These are phyloP conservation scores for Olivierus martensii DNA, from an alignment of 1,140 invertebrate species.

Conservation along the genomic window DNA sequence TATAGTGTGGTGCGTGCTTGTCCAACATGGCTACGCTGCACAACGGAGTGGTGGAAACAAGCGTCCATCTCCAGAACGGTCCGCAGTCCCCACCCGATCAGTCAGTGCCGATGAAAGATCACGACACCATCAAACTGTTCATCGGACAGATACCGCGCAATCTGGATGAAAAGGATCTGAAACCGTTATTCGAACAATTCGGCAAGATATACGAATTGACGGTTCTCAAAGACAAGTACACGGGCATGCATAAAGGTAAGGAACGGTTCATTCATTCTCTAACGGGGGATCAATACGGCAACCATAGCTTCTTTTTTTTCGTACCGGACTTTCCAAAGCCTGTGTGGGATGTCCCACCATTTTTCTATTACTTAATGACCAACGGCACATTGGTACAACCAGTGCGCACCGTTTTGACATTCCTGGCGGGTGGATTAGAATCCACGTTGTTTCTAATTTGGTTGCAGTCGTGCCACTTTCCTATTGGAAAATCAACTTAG, in stretches of 20 bases:
- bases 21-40: slow-evolving; percentile 15
- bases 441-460: no score
- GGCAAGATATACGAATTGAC: slow-evolving; percentile 89
- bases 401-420: no score
- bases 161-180: slow-evolving; percentile 71
- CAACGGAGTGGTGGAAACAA: slow-evolving; percentile 13
- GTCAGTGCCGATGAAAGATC: slow-evolving; percentile 28
- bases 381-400: no score
- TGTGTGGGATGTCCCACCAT: no score
- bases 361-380: no score
- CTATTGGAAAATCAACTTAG: no score
- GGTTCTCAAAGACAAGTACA: slow-evolving; percentile 82
- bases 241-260: slow-evolving; percentile 83
- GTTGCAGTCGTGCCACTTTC: no score
- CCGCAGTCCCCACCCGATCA: not conserved
- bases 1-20: not conserved
- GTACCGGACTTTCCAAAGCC: no score
- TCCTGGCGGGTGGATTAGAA: no score
- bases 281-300: no score
- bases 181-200: slow-evolving; percentile 83
- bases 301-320: no score
- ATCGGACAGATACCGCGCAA: slow-evolving; percentile 86
- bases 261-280: not conserved
- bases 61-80: slow-evolving; percentile 4
- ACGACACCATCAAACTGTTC: slow-evolving; percentile 66